These are phyloP conservation scores for Ophonus ardosiacus DNA, from an alignment of 2,888 invertebrate species.

Conservation along the genomic window DNA sequence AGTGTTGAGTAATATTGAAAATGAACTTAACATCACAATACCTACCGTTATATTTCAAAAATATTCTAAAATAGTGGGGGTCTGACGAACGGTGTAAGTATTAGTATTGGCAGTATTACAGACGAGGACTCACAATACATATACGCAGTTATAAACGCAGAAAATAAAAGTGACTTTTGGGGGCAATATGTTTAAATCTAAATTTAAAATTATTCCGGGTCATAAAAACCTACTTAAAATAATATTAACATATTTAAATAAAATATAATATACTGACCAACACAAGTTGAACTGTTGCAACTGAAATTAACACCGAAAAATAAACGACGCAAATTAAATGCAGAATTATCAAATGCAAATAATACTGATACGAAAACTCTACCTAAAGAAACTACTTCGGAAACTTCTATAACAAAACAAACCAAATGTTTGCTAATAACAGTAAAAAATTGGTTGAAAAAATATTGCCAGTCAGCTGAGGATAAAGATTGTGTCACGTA, in stretches of 20 bases:
- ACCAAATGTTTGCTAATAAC: background rate
- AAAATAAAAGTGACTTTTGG: background rate
- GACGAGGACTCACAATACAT: background rate
- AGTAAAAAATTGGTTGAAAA: background rate
- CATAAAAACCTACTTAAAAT: background rate
- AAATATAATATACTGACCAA: background rate
- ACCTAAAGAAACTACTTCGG: no score
- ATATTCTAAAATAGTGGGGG: background rate
- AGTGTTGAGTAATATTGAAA: constrained; percentile 1
- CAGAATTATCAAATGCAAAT: background rate
- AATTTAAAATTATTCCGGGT: constrained; percentile 3
- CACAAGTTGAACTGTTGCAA: background rate
- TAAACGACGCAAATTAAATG: background rate
- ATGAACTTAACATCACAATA: constrained; percentile 5
- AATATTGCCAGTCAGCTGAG: background rate
- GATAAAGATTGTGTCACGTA: background rate
- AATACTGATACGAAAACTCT: background rate
- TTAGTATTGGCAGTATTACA: background rate
- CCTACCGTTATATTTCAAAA: constrained; percentile 1
- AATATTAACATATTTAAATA: background rate
- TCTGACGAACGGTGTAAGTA: background rate
- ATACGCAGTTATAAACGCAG: background rate
- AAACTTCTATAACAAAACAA: no score
- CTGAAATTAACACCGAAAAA: background rate
- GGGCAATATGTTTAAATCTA: background rate